Conservation (phyloP, 1,140 invertebrate species). For the Procambarus virginalis region DNA sequence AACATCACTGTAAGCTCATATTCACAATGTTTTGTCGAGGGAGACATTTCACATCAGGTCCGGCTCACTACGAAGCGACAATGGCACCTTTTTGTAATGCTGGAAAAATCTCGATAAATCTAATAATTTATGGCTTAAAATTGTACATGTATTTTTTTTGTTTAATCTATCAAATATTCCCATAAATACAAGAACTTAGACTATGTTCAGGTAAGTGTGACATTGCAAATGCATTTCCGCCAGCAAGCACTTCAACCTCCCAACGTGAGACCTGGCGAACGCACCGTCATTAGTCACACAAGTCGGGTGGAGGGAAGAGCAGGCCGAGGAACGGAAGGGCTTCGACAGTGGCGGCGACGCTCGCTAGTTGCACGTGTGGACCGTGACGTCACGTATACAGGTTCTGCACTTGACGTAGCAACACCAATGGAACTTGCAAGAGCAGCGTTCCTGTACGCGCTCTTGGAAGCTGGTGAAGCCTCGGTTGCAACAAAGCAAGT, state of each 20-base stretch:
- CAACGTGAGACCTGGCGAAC: background rate
- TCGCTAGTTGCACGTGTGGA: slow-evolving; percentile 59
- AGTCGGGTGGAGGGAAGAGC: background rate
- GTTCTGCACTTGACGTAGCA: slow-evolving; percentile 91
- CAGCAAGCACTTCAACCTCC: background rate
- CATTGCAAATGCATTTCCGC: background rate
- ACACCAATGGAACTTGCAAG: slow-evolving; percentile 95
- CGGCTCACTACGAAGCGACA: background rate
- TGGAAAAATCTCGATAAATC: slow-evolving; percentile 11
- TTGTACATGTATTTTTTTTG: slow-evolving; percentile 4
- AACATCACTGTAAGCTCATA: background rate
- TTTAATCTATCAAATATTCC: slow-evolving; percentile 4
- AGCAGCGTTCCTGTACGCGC: slow-evolving; percentile 84
- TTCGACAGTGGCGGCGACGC: background rate
- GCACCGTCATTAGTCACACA: background rate
- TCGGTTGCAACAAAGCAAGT: slow-evolving; percentile 93
- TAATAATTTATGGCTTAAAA: slow-evolving; percentile 17
- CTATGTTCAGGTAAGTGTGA: slow-evolving; percentile 12
- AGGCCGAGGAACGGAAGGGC: background rate
- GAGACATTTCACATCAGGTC: background rate
- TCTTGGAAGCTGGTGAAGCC: slow-evolving; percentile 92
- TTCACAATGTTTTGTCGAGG: background rate
- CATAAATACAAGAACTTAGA: slow-evolving; percentile 16
- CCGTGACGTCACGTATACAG: slow-evolving; percentile 75
- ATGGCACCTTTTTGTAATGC: slow-evolving; percentile 2